phyloP scores from a whole-genome alignment of 1,140 invertebrate genomes.

The Oncopodura yosiiana region DNA sequence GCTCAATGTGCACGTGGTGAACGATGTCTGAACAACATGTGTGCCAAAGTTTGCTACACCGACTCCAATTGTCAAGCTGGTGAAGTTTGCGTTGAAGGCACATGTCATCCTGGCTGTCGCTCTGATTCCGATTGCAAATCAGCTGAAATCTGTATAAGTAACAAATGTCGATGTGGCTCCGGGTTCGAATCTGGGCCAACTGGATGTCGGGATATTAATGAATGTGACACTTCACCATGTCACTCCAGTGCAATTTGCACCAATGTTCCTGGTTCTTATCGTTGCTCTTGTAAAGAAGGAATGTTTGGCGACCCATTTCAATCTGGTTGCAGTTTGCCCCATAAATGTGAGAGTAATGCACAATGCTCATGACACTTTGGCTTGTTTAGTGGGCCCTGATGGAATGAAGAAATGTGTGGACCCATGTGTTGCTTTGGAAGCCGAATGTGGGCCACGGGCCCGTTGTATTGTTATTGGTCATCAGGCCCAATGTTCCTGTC shows the following conservation, averaged over 20 bases:
- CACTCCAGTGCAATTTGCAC: conserved; percentile 65
- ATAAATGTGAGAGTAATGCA: conserved; percentile 55
- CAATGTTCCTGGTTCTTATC: conserved; percentile 68
- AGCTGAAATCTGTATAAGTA: conserved; percentile 67
- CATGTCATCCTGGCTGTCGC: conserved; percentile 70
- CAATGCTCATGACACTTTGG: conserved; percentile 61
- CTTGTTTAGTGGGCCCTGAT: conserved; percentile 56
- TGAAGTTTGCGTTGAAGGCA: conserved; percentile 74
- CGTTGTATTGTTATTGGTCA: conserved; percentile 62
- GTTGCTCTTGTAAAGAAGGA: conserved; percentile 61
- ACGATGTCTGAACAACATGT: conserved; percentile 64
- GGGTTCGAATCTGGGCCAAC: conserved; percentile 58
- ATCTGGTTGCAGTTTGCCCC: conserved; percentile 59
- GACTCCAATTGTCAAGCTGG: conserved; percentile 79
- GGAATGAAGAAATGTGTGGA: conserved; percentile 51
- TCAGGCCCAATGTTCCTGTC: conserved; percentile 56
- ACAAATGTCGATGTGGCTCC: conserved; percentile 62
- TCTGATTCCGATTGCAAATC: conserved; percentile 65
- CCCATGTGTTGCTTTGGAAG: conserved; percentile 50
- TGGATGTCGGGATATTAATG: conserved; percentile 65
- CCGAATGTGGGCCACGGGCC: conserved; percentile 58
- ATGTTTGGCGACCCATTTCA: conserved; percentile 67
- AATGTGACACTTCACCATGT: conserved; percentile 64
- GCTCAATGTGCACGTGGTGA: conserved; percentile 68
- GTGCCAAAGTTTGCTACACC: conserved; percentile 73